A percentile compares a stretch with the other conserved stretches of the same genome.
Conservation (phyloP, 2,888 invertebrate genomes). For the Tachina grossa region DNA sequence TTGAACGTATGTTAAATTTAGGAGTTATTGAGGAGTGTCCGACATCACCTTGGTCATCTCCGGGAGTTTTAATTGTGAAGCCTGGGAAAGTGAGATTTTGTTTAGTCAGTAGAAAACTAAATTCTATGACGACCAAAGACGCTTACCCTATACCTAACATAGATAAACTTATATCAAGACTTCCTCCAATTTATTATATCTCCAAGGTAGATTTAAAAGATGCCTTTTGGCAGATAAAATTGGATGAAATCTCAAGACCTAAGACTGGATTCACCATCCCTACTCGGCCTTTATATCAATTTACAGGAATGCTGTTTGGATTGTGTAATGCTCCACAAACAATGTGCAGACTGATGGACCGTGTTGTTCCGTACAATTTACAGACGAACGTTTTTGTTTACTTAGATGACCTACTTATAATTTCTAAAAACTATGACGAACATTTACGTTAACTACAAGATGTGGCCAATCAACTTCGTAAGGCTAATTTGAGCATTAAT, state of each 20-base stretch:
- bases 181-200: too few relatives aligned
- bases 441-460: constrained; percentile 5
- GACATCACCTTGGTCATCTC: background rate
- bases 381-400: constrained; percentile 9
- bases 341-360: too few relatives aligned
- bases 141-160: constrained; percentile 9
- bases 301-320: too few relatives aligned
- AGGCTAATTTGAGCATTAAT: constrained; percentile 4
- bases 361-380: background rate
- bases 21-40: constrained; percentile 16
- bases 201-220: too few relatives aligned
- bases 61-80: too few relatives aligned
- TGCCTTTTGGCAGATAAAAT: too few relatives aligned
- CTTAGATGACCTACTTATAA: background rate
- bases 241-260: background rate
- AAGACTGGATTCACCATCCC: constrained; percentile 28
- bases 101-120: constrained; percentile 8
- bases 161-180: constrained; percentile 23
- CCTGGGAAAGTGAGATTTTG: constrained; percentile 3
- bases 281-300: background rate
- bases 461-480: constrained; percentile 7
- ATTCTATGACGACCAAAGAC: background rate
- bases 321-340: too few relatives aligned
- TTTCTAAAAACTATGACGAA: too few relatives aligned
- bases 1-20: constrained; percentile 27